Conservation (phyloP, 2,113 vertebrate genomes). For the Petaurus breviceps region DNA sequence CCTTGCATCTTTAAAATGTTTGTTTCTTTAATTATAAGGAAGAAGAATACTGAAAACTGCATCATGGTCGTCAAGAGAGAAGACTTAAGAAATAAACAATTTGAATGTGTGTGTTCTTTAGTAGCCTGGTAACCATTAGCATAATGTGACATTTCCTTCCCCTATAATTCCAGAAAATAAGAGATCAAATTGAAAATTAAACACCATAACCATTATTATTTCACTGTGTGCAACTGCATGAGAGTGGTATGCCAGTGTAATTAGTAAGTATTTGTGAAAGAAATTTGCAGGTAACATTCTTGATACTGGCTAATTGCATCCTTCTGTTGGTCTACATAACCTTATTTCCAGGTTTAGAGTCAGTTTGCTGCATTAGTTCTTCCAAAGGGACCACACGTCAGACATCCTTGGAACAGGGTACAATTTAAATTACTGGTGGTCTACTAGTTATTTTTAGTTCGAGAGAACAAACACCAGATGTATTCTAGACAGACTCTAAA, state of each 20-base stretch:
- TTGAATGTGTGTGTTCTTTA: constrained; percentile 58
- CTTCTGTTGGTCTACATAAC: constrained; percentile 72
- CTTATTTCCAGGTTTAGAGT: constrained; percentile 80
- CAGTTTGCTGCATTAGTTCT: constrained; percentile 71
- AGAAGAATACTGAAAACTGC: background rate
- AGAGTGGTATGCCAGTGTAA: constrained; percentile 78
- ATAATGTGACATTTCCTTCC: constrained; percentile 74
- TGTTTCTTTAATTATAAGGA: background rate
- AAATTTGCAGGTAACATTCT: constrained; percentile 63
- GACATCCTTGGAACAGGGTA: constrained; percentile 72
- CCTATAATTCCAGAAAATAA: constrained; percentile 63
- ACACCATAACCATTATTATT: constrained; percentile 55
- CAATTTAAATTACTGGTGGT: constrained; percentile 78
- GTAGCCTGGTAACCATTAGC: constrained; percentile 70
- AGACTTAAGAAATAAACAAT: constrained; percentile 49
- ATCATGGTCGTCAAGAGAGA: constrained; percentile 18
- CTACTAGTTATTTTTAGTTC: constrained; percentile 77
- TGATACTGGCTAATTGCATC: constrained; percentile 75
- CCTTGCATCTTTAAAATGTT: background rate
- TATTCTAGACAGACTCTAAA: constrained; percentile 66
- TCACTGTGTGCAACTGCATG: constrained; percentile 60
- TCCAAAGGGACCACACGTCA: constrained; percentile 78
- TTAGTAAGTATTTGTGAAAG: constrained; percentile 67
- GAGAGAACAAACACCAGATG: constrained; percentile 77
- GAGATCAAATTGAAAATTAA: constrained; percentile 62